A percentile compares a stretch with the other conserved stretches of the same genome.
phyloP scores from a whole-genome alignment of 2,797 vertebrate species.

The Morus bassanus region DNA sequence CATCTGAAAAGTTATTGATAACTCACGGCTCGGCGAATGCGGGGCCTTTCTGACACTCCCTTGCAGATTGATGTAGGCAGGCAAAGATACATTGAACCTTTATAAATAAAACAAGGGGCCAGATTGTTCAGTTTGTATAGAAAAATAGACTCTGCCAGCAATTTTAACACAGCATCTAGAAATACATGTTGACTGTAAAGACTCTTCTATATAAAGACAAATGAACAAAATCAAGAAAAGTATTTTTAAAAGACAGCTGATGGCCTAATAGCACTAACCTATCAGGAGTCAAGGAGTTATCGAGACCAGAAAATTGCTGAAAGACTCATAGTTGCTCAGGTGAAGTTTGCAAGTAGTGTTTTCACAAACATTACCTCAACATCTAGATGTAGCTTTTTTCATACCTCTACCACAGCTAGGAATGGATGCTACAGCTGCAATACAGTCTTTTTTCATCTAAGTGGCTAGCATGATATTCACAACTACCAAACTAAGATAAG shows the following conservation, averaged over 20 bases:
- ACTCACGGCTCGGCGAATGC: slow-evolving; percentile 88
- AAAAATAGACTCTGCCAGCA: slow-evolving; percentile 82
- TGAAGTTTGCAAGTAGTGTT: neutral
- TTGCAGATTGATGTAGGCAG: slow-evolving; percentile 87
- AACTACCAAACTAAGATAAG: neutral
- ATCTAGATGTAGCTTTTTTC: neutral
- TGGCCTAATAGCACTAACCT: slow-evolving; percentile 20
- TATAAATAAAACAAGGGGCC: slow-evolving; percentile 89
- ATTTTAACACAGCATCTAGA: slow-evolving; percentile 84
- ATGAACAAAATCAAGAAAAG: slow-evolving; percentile 70
- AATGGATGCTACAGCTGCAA: neutral
- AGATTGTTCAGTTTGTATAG: slow-evolving; percentile 88
- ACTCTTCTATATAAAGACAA: slow-evolving; percentile 75
- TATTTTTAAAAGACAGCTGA: neutral
- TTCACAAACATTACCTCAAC: neutral
- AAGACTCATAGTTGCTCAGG: neutral
- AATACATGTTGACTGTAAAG: slow-evolving; percentile 79
- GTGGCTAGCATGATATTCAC: neutral
- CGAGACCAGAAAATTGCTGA: neutral
- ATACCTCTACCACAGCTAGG: neutral
- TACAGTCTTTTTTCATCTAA: neutral
- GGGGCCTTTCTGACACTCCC: slow-evolving; percentile 87
- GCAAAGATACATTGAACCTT: slow-evolving; percentile 90
- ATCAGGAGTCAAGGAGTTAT: neutral
- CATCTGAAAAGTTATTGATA: slow-evolving; percentile 86